Conservation (phyloP, 2,797 vertebrate genomes). For the Tadarida brasiliensis region DNA sequence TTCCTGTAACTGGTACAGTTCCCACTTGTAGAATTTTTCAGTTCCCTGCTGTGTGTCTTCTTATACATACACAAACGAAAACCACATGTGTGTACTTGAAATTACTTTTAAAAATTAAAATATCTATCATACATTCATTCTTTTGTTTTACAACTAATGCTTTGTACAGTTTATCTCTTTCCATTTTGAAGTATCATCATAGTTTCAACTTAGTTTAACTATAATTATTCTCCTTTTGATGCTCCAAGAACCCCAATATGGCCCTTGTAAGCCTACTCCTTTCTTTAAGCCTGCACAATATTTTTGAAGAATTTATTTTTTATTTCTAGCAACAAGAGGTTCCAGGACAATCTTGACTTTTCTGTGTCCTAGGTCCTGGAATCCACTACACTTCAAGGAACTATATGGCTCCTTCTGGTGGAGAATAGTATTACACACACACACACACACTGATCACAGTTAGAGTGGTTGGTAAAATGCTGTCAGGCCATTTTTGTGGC, state of each 20-base stretch:
- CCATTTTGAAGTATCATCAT: neutral
- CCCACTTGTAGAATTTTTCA: neutral
- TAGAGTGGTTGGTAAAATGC: neutral
- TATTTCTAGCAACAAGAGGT: neutral
- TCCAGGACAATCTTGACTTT: slow-evolving; percentile 31
- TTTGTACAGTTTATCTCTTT: slow-evolving; percentile 18
- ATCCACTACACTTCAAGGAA: slow-evolving; percentile 17
- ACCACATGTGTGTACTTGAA: neutral
- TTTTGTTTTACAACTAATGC: slow-evolving; percentile 31
- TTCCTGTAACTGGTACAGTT: neutral
- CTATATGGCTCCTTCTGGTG: neutral
- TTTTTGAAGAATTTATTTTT: neutral
- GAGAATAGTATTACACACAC: neutral
- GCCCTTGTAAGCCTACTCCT: neutral
- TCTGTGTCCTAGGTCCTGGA: neutral
- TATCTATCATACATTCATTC: neutral
- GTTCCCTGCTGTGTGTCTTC: neutral
- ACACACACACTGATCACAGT: neutral
- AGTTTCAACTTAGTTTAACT: neutral
- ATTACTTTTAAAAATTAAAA: slow-evolving; percentile 39
- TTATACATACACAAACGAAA: neutral
- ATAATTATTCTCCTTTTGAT: slow-evolving; percentile 42
- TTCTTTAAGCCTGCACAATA: neutral
- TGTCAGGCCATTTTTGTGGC: neutral
- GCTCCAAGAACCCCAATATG: neutral